phyloP scores from a whole-genome alignment of 1,140 invertebrate genomes.

The Planococcus citri region DNA sequence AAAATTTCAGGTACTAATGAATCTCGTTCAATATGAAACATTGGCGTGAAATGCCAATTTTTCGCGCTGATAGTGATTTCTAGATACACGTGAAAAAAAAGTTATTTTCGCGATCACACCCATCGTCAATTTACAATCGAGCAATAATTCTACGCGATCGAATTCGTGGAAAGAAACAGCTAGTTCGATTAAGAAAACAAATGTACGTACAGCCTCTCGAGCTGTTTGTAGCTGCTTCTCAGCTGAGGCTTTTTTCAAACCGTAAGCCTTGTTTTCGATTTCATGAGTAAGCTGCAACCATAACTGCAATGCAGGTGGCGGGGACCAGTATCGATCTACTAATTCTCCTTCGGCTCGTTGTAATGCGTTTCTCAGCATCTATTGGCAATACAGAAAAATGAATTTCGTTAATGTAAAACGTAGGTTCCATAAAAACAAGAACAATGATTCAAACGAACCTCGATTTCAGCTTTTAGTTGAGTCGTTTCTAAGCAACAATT shows the following conservation, averaged over 20 bases:
- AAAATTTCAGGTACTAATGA: too few relatives aligned
- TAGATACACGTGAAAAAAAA: too few relatives aligned
- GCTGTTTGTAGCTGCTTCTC: constrained; percentile 77
- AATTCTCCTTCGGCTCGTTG: constrained; percentile 75
- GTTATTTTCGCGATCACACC: too few relatives aligned
- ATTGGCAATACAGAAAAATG: constrained; percentile 20
- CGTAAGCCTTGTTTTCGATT: constrained; percentile 76
- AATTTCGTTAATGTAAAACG: not conserved
- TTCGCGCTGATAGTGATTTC: too few relatives aligned
- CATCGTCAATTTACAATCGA: too few relatives aligned
- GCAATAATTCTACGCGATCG: too few relatives aligned
- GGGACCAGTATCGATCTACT: constrained; percentile 73
- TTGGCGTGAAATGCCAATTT: too few relatives aligned
- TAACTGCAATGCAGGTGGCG: constrained; percentile 73
- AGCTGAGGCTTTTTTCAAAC: constrained; percentile 69
- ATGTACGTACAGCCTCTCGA: constrained; percentile 62
- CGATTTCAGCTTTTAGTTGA: constrained; percentile 64
- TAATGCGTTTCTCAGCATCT: constrained; percentile 67
- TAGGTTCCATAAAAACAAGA: not conserved
- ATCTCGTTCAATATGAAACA: too few relatives aligned
- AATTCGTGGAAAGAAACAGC: too few relatives aligned
- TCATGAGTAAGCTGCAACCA: constrained; percentile 92
- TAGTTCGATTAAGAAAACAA: not conserved
- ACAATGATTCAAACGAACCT: not conserved
- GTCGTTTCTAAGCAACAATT: constrained; percentile 69